A percentile compares a stretch with the other conserved stretches of the same genome.
These are phyloP conservation scores for Pandion haliaetus DNA, from an alignment of 2,113 vertebrate species.

Conservation along the genomic window DNA sequence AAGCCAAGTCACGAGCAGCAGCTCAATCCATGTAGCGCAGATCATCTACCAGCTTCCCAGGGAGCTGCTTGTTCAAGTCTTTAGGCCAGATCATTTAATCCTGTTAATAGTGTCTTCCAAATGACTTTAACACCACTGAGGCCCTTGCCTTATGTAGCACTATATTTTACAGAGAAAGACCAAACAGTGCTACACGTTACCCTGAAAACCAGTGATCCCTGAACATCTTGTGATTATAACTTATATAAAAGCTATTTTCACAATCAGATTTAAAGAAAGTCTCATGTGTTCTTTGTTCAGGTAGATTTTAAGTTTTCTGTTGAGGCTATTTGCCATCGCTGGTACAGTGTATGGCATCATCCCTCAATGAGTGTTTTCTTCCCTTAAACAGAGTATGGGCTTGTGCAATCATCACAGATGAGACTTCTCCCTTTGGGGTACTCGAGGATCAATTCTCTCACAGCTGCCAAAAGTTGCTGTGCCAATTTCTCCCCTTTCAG, in stretches of 20 bases:
- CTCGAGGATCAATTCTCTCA: not conserved
- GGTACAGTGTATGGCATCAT: not conserved
- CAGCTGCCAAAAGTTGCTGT: not conserved
- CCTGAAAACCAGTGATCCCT: not conserved
- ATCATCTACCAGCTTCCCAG: not conserved
- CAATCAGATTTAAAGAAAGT: not conserved
- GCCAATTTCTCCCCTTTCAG: not conserved
- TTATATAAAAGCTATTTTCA: not conserved
- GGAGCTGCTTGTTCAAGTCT: not conserved
- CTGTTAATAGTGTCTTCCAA: not conserved
- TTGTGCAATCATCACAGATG: not conserved
- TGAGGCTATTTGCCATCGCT: not conserved
- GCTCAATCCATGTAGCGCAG: not conserved
- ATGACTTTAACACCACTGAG: not conserved
- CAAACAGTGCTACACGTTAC: not conserved
- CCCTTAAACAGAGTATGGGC: not conserved
- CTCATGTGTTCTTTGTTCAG: not conserved
- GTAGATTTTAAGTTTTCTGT: not conserved
- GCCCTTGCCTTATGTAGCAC: not conserved
- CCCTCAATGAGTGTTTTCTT: not conserved
- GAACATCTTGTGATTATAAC: not conserved
- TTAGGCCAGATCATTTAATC: not conserved
- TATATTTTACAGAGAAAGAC: not conserved
- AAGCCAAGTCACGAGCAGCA: constrained; percentile 5
- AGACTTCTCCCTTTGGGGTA: not conserved